Base-by-base conservation (phyloP, 1,140 invertebrate genomes). In the Gonioctena quinquepunctata region DNA sequence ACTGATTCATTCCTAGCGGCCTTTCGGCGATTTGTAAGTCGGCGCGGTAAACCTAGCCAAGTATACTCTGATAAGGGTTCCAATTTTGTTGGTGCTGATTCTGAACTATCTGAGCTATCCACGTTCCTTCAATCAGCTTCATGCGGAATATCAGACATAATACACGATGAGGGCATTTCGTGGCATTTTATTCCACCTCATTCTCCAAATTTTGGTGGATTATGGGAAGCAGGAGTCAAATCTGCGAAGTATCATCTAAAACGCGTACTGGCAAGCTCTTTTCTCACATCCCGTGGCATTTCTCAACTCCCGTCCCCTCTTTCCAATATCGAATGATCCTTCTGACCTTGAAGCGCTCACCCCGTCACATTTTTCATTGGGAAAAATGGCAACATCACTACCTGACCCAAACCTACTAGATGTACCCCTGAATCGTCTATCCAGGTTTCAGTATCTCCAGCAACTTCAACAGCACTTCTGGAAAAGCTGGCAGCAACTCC, bases 331-430 rank as follows among this genome's bases (percentile, higher is more conserved):
- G 19, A 50, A 63, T 27, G 56, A 71, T 68, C 74, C 79, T 4
- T 67, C 73, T 19, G 77, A 82, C 57, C 59, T 72, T 49, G 16
- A 54, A 25, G 62, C 73, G 0, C 22, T 82, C 4, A 82, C 74
- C 6, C 79, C 82, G 3, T 69, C 74, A 7, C 81, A 83, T 71
- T 82, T 83, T 69, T 60, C 82, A 26, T 72, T 73, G 2, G 72
- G 73, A 19, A 28, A 70, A 28, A 71, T 78, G 73, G 49, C 82
- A 77, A 69, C 69, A 49, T 62, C 75, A 66, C 26, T 73, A 82
- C 82, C 81, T 8, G 77, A 77, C 66, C 74, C 73, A 19, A 76
- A 79, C 28, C 8, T 80, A 1, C 50, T n/a, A 16, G 48, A 73
- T n/a, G 52, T 63, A 1, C 11, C 66, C 7, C 33, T 50, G 18